These are phyloP conservation scores for Physella acuta DNA, from an alignment of 1,140 invertebrate genomes.

Conservation along the genomic window DNA sequence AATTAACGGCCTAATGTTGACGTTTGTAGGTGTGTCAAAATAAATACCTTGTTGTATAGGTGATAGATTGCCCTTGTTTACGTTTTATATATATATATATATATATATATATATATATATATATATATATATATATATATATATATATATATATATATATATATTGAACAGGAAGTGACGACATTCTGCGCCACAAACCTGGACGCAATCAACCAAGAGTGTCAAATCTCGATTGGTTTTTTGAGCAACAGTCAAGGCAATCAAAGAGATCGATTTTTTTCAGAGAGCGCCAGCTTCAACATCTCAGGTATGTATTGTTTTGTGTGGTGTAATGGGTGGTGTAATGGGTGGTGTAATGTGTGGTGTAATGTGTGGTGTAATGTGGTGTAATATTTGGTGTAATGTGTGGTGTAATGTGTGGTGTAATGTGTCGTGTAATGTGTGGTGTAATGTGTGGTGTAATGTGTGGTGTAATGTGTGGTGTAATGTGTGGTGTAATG, in stretches of 20 bases:
- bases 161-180: conserved; percentile 10
- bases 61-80: too few species aligned
- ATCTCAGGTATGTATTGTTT: background rate
- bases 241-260: conserved; percentile 4
- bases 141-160: too few species aligned
- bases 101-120: too few species aligned
- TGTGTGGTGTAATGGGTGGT: background rate
- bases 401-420: background rate
- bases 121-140: too few species aligned
- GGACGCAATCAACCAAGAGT: background rate
- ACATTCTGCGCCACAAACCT: background rate
- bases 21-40: too few species aligned
- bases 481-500: background rate
- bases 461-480: conserved; percentile 4
- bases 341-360: conserved; percentile 1
- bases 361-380: background rate
- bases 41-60: too few species aligned
- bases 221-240: background rate
- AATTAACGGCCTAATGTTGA: too few species aligned
- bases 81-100: too few species aligned
- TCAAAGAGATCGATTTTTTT: conserved; percentile 6
- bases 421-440: background rate
- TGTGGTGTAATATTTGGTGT: conserved; percentile 1
- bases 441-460: background rate
- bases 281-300: background rate